Conservation (phyloP, 2,888 invertebrate species). For the Dioctria rufipes region DNA sequence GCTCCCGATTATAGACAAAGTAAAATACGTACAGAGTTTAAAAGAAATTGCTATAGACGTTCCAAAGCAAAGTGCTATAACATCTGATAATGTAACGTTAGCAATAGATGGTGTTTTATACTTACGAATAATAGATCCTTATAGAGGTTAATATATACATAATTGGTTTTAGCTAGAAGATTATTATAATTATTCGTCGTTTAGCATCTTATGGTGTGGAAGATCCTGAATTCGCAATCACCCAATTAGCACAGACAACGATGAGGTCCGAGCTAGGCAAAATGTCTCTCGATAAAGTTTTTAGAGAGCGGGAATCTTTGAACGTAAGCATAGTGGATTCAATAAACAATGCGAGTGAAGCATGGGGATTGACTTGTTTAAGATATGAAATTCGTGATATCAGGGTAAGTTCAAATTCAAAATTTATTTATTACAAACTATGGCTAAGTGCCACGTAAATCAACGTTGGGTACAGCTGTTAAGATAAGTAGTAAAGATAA, state of each 20-base stretch:
- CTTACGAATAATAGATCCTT: conserved; percentile 93
- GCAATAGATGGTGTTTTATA: conserved; percentile 98
- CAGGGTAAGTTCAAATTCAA: conserved; percentile 62
- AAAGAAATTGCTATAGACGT: conserved; percentile 99
- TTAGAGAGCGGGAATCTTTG: conserved; percentile 94
- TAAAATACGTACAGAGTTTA: conserved; percentile 97
- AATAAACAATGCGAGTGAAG: conserved; percentile 97
- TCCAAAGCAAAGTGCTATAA: conserved; percentile 98
- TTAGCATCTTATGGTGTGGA: conserved; percentile 96
- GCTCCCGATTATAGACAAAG: conserved; percentile 90
- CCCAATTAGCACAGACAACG: conserved; percentile 98
- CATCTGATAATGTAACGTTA: conserved; percentile 96
- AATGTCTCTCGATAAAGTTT: conserved; percentile 96
- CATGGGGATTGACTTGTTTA: conserved; percentile 98
- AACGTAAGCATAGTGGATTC: conserved; percentile 96
- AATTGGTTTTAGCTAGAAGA: not conserved
- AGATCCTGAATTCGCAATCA: conserved; percentile 99
- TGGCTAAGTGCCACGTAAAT: no score
- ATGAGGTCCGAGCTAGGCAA: conserved; percentile 99
- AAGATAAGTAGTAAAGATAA: no score
- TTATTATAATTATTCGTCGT: conserved; percentile 58
- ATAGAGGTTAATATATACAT: conserved; percentile 75
- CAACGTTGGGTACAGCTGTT: no score
- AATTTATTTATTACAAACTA: no score
- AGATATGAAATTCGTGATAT: conserved; percentile 91